A percentile compares a stretch with the other conserved stretches of the same genome.
Conservation (phyloP, 2,888 invertebrate genomes). For the Esperia sulphurella region DNA sequence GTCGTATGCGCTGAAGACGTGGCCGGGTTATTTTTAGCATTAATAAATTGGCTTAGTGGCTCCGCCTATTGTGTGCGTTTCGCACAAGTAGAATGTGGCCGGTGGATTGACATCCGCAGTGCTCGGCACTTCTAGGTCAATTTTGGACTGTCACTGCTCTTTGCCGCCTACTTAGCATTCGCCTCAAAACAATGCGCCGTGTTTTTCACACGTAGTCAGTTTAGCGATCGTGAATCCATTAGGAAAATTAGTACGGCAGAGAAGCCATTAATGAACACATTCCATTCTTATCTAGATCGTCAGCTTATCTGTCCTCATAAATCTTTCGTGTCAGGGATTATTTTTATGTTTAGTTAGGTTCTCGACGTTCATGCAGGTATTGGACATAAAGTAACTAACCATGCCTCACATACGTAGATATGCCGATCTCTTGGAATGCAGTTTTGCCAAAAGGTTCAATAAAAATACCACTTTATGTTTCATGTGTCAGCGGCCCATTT, state of each 20-base stretch:
- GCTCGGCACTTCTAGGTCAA: slow-evolving; percentile 43
- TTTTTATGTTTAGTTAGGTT: too few species aligned
- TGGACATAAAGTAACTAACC: not conserved
- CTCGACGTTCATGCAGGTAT: too few species aligned
- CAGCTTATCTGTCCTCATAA: not conserved
- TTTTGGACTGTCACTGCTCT: slow-evolving; percentile 39
- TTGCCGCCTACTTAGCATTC: slow-evolving; percentile 30
- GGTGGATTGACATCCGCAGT: slow-evolving; percentile 29
- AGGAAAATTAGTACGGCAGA: not conserved
- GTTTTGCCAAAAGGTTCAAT: slow-evolving; percentile 65
- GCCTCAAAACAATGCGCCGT: slow-evolving; percentile 31
- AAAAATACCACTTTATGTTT: slow-evolving; percentile 71
- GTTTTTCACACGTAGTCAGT: slow-evolving; percentile 9
- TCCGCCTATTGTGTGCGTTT: slow-evolving; percentile 71
- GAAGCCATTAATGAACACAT: not conserved
- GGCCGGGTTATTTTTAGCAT: slow-evolving; percentile 74
- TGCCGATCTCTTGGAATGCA: slow-evolving; percentile 52
- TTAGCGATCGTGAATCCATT: not conserved
- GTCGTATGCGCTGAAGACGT: slow-evolving; percentile 66
- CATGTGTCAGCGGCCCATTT: slow-evolving; percentile 66
- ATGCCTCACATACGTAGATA: slow-evolving; percentile 12
- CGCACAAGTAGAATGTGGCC: slow-evolving; percentile 47
- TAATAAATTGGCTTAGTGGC: slow-evolving; percentile 77
- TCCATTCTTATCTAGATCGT: not conserved
- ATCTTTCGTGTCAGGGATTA: not conserved